A percentile compares a stretch with the other conserved stretches of the same genome.
phyloP scores from a whole-genome alignment of 92 coral and sea anemone species.

The Palythoa caribaeorum region DNA sequence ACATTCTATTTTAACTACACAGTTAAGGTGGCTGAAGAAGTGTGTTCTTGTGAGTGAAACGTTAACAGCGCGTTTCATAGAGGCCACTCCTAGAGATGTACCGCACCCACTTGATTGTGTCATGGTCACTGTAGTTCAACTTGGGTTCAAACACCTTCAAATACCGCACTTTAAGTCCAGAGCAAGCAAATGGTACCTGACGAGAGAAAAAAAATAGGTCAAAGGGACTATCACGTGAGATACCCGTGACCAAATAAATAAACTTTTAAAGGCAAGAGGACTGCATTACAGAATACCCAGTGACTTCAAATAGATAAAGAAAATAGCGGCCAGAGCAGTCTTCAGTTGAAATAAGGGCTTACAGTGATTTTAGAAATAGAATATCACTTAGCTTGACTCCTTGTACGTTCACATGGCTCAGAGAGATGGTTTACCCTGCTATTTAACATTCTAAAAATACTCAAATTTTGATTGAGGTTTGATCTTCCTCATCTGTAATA shows the following conservation, averaged over 20 bases:
- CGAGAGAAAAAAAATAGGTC: not conserved
- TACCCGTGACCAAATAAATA: not conserved
- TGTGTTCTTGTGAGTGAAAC: not conserved
- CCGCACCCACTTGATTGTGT: constrained; percentile 99
- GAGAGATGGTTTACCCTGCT: too few species aligned
- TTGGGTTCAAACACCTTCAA: constrained; percentile 99
- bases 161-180: constrained; percentile 98
- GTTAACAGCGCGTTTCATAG: constrained; percentile 96
- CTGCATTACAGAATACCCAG: too few species aligned
- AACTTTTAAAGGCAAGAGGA: too few species aligned
- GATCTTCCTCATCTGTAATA: too few species aligned
- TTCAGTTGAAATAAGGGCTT: too few species aligned
- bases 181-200: constrained; percentile 99
- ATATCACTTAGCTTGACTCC: too few species aligned
- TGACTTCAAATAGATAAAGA: too few species aligned
- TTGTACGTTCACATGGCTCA: too few species aligned
- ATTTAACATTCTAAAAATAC: too few species aligned
- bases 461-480: too few species aligned
- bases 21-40: not conserved
- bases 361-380: too few species aligned
- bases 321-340: too few species aligned
- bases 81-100: constrained; percentile 98
- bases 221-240: not conserved
- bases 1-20: not conserved
- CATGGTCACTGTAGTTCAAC: constrained; percentile 98